Percentiles rank a stretch among this genome's conserved stretches.
These are phyloP conservation scores for Scolopax rusticola DNA, from an alignment of 2,797 vertebrate species.

Conservation along the genomic window DNA sequence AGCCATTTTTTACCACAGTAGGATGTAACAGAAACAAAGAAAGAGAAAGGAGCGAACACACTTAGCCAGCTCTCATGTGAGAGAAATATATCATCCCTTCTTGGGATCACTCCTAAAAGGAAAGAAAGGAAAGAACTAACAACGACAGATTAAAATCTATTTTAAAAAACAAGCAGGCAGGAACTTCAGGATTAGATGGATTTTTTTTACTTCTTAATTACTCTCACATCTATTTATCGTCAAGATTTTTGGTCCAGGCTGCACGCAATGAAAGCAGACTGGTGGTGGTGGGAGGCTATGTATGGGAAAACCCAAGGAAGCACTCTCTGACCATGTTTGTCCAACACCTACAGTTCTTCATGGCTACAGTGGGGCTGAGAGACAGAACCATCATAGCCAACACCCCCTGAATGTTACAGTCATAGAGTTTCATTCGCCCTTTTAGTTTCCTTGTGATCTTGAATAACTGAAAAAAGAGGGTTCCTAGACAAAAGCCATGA, in stretches of 20 bases:
- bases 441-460: neutral
- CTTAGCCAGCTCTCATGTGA: neutral
- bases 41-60: neutral
- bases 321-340: neutral
- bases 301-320: neutral
- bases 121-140: neutral
- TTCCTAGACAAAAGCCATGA: neutral
- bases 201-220: neutral
- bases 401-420: neutral
- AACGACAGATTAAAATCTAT: neutral
- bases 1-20: neutral
- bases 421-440: neutral
- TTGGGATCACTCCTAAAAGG: neutral
- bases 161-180: neutral
- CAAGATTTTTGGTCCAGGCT: neutral
- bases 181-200: neutral
- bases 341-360: neutral
- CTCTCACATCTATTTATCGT: neutral
- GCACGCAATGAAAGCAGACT: neutral
- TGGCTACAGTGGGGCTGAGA: fast-evolving
- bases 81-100: neutral
- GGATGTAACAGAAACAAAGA: neutral
- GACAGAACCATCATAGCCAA: neutral
- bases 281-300: neutral
- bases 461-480: neutral